These are phyloP conservation scores for Austrofundulus limnaeus DNA, from an alignment of 2,113 vertebrate species.

Conservation along the genomic window DNA sequence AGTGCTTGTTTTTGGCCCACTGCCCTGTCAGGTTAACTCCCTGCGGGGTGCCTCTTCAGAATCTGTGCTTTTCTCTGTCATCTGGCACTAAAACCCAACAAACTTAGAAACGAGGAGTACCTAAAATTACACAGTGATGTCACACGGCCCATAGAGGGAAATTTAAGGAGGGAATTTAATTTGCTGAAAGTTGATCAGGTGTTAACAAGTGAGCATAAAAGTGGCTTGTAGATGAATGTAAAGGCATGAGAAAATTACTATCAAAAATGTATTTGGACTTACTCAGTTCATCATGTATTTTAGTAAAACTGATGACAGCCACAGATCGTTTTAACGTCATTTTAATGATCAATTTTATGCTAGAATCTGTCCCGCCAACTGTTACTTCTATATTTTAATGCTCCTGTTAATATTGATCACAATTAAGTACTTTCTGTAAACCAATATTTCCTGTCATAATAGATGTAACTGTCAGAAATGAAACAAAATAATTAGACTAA, in stretches of 20 bases:
- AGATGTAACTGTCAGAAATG: conserved; percentile 17
- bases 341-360: not conserved
- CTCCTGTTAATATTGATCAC: too few relatives aligned
- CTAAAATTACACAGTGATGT: conserved; percentile 28
- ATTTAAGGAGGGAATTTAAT: conserved; percentile 33
- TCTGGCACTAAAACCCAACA: conserved; percentile 43
- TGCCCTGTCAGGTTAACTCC: conserved; percentile 57
- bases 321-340: too few relatives aligned
- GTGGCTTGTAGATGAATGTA: too few relatives aligned
- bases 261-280: conserved; percentile 23
- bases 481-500: conserved; percentile 33
- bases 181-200: conserved; percentile 17
- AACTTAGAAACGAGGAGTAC: conserved; percentile 14
- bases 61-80: conserved; percentile 46
- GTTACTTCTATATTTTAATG: not conserved
- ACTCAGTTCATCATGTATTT: conserved; percentile 23
- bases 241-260: too few relatives aligned
- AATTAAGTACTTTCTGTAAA: not conserved
- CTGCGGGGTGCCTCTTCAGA: conserved; percentile 44
- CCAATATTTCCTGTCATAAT: conserved; percentile 6
- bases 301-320: conserved; percentile 40
- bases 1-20: conserved; percentile 44
- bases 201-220: conserved; percentile 30
- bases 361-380: too few relatives aligned
- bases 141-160: not conserved